Conservation (phyloP, 2,888 invertebrate genomes). For the Alsophila aescularia region DNA sequence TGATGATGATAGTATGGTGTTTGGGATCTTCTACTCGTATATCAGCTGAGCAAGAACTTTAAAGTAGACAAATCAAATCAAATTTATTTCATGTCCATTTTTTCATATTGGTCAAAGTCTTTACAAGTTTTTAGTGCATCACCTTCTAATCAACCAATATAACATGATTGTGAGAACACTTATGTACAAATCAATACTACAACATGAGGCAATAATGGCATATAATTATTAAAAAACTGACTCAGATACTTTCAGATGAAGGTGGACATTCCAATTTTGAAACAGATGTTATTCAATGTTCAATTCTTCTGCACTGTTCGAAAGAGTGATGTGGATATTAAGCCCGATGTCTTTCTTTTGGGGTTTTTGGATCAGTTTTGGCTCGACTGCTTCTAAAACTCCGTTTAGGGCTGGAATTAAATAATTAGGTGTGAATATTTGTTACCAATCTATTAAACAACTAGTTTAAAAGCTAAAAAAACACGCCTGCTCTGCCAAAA, state of each 20-base stretch:
- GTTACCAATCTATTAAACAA: too few species aligned
- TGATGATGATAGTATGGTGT: too few species aligned
- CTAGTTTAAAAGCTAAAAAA: too few species aligned
- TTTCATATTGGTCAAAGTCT: too few species aligned
- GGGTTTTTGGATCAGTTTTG: conserved; percentile 19
- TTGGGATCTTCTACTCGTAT: too few species aligned
- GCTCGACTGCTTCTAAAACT: conserved; percentile 2
- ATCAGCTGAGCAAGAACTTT: too few species aligned
- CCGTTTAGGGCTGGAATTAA: not conserved
- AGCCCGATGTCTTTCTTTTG: conserved; percentile 65
- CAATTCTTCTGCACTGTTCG: conserved; percentile 34
- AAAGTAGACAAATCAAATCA: too few species aligned
- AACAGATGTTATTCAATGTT: conserved; percentile 23
- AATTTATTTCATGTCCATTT: too few species aligned
- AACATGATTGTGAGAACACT: not conserved
- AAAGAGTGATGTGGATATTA: conserved; percentile 63
- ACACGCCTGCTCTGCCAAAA: too few species aligned
- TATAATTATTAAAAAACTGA: too few species aligned
- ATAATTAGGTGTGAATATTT: too few species aligned
- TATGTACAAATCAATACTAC: not conserved
- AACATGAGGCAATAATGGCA: not conserved
- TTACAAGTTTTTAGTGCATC: too few species aligned
- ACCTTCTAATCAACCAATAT: not conserved
- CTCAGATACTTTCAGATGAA: not conserved
- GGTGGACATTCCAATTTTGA: not conserved